Base-by-base conservation (phyloP, 1,140 invertebrate genomes). In the Phocides pigmalion region DNA sequence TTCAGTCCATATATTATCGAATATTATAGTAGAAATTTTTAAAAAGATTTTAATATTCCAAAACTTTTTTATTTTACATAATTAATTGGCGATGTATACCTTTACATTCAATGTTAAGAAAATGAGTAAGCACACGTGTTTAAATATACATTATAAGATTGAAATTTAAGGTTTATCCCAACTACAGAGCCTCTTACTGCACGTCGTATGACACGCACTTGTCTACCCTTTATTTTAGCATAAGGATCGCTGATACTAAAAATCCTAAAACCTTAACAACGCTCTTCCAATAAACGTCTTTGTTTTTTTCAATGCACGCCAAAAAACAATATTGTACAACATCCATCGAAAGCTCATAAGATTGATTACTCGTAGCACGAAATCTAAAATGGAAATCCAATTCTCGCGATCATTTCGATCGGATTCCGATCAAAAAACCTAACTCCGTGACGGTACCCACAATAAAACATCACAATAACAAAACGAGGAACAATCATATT, bases 401-500 rank as follows among this genome's bases (percentile, higher is more conserved):
- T 89, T 89, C 87, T 86, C 87, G 88, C 88, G 83, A 88, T 89
- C 83, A 81, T 79, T 86, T 85, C 82, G 82, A 90, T 88, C 81
- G 84, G 73, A 87, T 83, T 89, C 77, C 82, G 83, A 88, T 88
- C 82, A 88, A 89, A 89, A 88, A 90, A 85, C 78, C 70, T 68
- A 79, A 85, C 73, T 77, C 86, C 87, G 83, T 89, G 85, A 90
- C 86, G 86, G 79, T 83, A 74, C 74, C 74, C 74, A 88, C 80
- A 88, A 89, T 88, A 89, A 87, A 89, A 87, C 85, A 84, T 70
- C 73, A 83, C 79, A 87, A 84, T 72, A 87, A 90, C 82, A 90
- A 89, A 90, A 87, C 87, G 76, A 87, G 68, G 80, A 86, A 90
- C 88, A 88, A 90, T 90, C 86, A 90, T 89, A 90, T 87, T 81